Conservation (phyloP, 2,797 vertebrate genomes). For the Acrossocheilus wenchowensis region DNA sequence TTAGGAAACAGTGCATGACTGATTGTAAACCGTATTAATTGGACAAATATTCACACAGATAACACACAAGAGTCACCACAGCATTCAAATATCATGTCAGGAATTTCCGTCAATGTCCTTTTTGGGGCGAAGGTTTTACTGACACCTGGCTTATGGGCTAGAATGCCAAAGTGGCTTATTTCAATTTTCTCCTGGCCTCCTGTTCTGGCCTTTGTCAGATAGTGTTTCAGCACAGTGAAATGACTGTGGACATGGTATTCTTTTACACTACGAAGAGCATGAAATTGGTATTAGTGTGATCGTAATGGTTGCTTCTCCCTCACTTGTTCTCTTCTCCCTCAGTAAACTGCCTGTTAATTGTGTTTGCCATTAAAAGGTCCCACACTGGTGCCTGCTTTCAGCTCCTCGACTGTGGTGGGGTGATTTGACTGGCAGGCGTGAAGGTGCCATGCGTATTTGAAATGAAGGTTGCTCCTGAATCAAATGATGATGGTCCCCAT, state of each 20-base stretch:
- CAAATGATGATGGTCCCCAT: slow-evolving; percentile 38
- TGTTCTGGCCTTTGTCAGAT: slow-evolving; percentile 60
- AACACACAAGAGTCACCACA: background rate
- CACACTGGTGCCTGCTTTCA: slow-evolving; percentile 39
- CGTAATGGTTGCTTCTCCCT: slow-evolving; percentile 50
- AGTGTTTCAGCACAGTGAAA: slow-evolving; percentile 53
- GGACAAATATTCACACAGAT: slow-evolving; percentile 16
- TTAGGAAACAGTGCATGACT: slow-evolving; percentile 17
- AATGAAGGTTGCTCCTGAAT: slow-evolving; percentile 42
- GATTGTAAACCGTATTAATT: slow-evolving; percentile 15
- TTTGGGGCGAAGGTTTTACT: slow-evolving; percentile 29
- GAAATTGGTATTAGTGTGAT: slow-evolving; percentile 62
- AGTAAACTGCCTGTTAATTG: slow-evolving; percentile 60
- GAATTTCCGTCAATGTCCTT: slow-evolving; percentile 23
- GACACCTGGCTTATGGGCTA: background rate
- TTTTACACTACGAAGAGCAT: slow-evolving; percentile 63
- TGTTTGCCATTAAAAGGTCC: slow-evolving; percentile 60
- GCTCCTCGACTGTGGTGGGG: slow-evolving; percentile 8
- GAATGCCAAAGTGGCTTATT: slow-evolving; percentile 46
- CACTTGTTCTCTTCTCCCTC: slow-evolving; percentile 51
- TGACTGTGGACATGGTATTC: slow-evolving; percentile 56
- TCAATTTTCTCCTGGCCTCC: slow-evolving; percentile 52
- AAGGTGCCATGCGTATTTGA: slow-evolving; percentile 32
- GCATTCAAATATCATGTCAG: background rate
- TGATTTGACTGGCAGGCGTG: slow-evolving; percentile 56